Base-by-base conservation (phyloP, 2,797 vertebrate genomes). In the Myoxocephalus aenaeus region DNA sequence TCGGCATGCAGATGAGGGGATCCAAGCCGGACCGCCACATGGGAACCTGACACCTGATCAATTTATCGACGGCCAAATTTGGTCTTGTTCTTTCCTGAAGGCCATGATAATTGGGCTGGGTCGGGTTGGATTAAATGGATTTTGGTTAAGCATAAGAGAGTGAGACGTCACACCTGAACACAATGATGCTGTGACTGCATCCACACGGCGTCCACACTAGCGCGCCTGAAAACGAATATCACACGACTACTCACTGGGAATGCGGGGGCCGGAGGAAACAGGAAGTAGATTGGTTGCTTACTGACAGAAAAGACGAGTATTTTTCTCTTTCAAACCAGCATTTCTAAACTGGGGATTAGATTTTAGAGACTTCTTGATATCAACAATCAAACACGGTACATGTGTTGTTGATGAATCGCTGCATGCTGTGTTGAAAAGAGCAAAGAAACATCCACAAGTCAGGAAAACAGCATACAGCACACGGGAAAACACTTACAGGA, bases 1-100 rank as follows among this genome's bases (percentile, higher is more conserved):
- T 34, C 42, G 75, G 63, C 73, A 91, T 89, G 79, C 78, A 92
- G 87, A 88, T 86, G 36, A 86, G 64, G 42, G 59, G 78, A 82
- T 86, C 87, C 80, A 51, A 76, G 75, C 78, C 58, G 36, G 82
- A 79, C 70, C 64, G 57, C 75, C 86, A 86, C 78, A 73, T 54
- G 64, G 74, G 72, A 87, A 78, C 62, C 40, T 80, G 70, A 56
- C 56, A 64, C 57, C 74, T 78, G 44, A 91, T 93, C 84, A 75
- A 82, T 89, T 87, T 83, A 89, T 90, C 73, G 85, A 83, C 84
- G 71, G 67, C 57, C 65, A 72, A 48, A 85, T 57, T 66, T 59
- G 3, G 48, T 54, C 22, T 80, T 2, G 22, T 77, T 70, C 32
- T 63, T 78, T 54, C 22, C 17, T n/a, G 12, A 67, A 22, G 40